Conservation (phyloP, 53 echinoderm and acorn worm species). For the Temnopleurus reevesii region DNA sequence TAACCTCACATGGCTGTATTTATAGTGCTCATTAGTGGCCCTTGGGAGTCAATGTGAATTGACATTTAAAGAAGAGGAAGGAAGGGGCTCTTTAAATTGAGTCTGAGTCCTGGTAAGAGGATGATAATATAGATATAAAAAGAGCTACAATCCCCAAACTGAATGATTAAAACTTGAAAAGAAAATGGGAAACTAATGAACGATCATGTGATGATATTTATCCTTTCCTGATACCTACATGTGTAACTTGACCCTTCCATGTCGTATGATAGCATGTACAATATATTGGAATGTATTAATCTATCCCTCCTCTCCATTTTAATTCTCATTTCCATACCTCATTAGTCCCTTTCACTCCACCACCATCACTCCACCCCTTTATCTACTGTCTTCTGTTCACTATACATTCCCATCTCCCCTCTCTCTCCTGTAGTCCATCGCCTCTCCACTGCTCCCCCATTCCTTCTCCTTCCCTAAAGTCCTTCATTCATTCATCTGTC, state of each 20-base stretch:
- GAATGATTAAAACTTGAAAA: neutral
- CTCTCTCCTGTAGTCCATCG: too few species aligned
- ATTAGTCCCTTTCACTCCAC: neutral
- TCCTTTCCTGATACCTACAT: neutral
- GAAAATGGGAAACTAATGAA: neutral
- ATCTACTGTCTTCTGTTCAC: too few species aligned
- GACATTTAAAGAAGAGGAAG: neutral
- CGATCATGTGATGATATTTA: neutral
- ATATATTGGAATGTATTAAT: neutral
- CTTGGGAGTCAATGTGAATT: slow-evolving; percentile 29
- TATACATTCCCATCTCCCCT: neutral
- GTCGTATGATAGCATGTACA: neutral
- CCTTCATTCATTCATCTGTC: neutral
- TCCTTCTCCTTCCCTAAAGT: neutral
- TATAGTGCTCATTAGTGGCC: neutral
- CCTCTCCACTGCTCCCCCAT: neutral
- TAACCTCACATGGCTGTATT: neutral
- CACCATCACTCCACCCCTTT: neutral
- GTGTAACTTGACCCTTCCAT: neutral
- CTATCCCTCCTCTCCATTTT: neutral
- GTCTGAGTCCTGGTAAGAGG: neutral
- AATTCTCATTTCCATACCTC: too few species aligned
- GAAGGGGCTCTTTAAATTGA: neutral
- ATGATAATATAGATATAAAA: neutral
- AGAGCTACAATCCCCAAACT: neutral